Conservation (phyloP, 2,797 vertebrate genomes). For the Phoxinus dragarum region DNA sequence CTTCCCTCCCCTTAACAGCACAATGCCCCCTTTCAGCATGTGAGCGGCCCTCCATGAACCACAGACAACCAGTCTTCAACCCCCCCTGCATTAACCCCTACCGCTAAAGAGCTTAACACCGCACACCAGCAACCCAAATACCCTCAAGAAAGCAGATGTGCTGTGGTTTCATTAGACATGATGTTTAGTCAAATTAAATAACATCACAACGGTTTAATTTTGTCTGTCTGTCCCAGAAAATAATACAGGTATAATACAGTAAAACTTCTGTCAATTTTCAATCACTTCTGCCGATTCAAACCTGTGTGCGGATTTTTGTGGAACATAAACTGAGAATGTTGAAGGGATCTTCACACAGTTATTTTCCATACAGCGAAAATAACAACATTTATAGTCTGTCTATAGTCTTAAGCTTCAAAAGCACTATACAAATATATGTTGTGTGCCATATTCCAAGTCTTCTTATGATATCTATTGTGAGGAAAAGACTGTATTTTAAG, state of each 20-base stretch:
- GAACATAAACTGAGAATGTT: not conserved
- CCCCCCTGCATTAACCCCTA: slow-evolving; percentile 75
- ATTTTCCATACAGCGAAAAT: not conserved
- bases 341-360: not conserved
- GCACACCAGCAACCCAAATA: slow-evolving; percentile 61
- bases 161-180: not conserved
- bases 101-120: slow-evolving; percentile 82
- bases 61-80: slow-evolving; percentile 76
- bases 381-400: not conserved
- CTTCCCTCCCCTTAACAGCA: slow-evolving; percentile 70
- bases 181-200: slow-evolving; percentile 11
- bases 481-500: not conserved
- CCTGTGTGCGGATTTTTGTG: not conserved
- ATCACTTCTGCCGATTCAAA: not conserved
- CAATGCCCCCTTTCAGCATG: slow-evolving; percentile 81
- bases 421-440: not conserved
- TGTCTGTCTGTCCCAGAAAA: not conserved
- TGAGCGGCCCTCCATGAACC: slow-evolving; percentile 79
- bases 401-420: not conserved
- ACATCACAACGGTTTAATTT: slow-evolving; percentile 11
- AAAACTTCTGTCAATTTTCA: not conserved
- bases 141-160: slow-evolving; percentile 9
- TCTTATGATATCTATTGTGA: not conserved
- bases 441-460: not conserved
- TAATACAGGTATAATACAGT: not conserved